These are phyloP conservation scores for Cordylochernes scorpioides DNA, from an alignment of 2,888 invertebrate genomes.

Conservation along the genomic window DNA sequence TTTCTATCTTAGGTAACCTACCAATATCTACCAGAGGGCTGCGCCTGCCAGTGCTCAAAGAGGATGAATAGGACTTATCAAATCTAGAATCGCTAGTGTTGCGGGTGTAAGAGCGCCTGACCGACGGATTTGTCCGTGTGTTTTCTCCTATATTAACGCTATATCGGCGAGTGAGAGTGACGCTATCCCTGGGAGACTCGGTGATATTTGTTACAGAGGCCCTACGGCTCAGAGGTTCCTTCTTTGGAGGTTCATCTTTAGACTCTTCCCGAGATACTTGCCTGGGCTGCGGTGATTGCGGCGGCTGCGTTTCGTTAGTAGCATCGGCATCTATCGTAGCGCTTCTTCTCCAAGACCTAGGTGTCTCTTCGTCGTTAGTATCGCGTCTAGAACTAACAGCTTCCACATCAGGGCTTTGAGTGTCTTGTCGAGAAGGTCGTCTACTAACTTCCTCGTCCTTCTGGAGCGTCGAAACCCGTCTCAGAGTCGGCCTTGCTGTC, in stretches of 20 bases:
- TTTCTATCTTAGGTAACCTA: too few relatives aligned
- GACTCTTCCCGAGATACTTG: slow-evolving; percentile 10
- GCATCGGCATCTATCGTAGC: slow-evolving; percentile 4
- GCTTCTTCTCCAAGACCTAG: slow-evolving; percentile 3
- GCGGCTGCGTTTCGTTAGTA: slow-evolving; percentile 2
- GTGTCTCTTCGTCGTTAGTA: slow-evolving; percentile 1
- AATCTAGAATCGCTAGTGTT: slow-evolving; percentile 12
- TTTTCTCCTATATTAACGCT: slow-evolving; percentile 2
- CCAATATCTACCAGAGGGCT: too few relatives aligned
- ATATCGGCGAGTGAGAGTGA: slow-evolving; percentile 2
- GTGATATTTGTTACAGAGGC: not conserved
- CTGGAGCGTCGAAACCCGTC: slow-evolving; percentile 6
- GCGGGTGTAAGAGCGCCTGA: slow-evolving; percentile 7
- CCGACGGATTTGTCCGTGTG: not conserved
- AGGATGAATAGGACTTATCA: slow-evolving; percentile 8
- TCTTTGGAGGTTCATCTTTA: slow-evolving; percentile 6
- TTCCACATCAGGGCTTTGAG: slow-evolving; percentile 2
- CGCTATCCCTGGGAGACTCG: slow-evolving; percentile 4
- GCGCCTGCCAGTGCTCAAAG: not conserved
- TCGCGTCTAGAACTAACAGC: slow-evolving; percentile 2
- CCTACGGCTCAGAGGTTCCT: not conserved
- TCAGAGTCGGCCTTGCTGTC: slow-evolving; percentile 5
- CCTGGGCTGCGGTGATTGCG: slow-evolving; percentile 5
- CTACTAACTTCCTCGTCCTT: slow-evolving; percentile 5
- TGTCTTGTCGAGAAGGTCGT: slow-evolving; percentile 1